These are phyloP conservation scores for Mylabris phalerata DNA, from an alignment of 1,140 invertebrate genomes.

Conservation along the genomic window DNA sequence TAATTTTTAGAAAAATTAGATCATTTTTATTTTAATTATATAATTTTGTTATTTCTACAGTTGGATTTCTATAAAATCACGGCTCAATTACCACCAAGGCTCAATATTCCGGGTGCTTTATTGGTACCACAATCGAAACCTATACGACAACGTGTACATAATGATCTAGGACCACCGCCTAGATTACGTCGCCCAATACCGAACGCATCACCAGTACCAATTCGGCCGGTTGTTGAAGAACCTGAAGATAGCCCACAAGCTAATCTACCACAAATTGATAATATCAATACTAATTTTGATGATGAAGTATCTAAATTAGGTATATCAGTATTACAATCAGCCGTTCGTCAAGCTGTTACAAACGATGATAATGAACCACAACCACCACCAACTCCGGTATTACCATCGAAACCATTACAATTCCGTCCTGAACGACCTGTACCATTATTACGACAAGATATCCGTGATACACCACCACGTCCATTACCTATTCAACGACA, in stretches of 20 bases:
- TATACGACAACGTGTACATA: conserved; percentile 6
- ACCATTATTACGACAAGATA: conserved; percentile 23
- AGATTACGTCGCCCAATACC: conserved; percentile 8
- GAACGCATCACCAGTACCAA: conserved; percentile 21
- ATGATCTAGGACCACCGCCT: not conserved
- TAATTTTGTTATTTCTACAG: no score
- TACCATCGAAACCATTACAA: conserved; percentile 41
- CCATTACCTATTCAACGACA: conserved; percentile 17
- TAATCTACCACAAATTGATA: conserved; percentile 14
- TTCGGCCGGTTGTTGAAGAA: conserved; percentile 37
- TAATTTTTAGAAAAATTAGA: no score
- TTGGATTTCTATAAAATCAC: not conserved
- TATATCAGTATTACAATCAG: conserved; percentile 22
- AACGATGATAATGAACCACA: conserved; percentile 19
- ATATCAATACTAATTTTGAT: conserved; percentile 23
- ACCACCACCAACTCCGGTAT: conserved; percentile 38
- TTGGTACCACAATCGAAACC: conserved; percentile 33
- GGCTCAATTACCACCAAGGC: conserved; percentile 39
- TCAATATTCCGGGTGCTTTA: conserved; percentile 57
- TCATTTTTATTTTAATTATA: no score
- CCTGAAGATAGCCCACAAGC: conserved; percentile 23
- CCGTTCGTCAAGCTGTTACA: conserved; percentile 20
- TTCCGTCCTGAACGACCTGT: conserved; percentile 50
- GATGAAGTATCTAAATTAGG: conserved; percentile 34
- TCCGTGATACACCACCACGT: conserved; percentile 2